Base-by-base conservation (phyloP, 2,113 vertebrate genomes). In the Pipra filicauda region DNA sequence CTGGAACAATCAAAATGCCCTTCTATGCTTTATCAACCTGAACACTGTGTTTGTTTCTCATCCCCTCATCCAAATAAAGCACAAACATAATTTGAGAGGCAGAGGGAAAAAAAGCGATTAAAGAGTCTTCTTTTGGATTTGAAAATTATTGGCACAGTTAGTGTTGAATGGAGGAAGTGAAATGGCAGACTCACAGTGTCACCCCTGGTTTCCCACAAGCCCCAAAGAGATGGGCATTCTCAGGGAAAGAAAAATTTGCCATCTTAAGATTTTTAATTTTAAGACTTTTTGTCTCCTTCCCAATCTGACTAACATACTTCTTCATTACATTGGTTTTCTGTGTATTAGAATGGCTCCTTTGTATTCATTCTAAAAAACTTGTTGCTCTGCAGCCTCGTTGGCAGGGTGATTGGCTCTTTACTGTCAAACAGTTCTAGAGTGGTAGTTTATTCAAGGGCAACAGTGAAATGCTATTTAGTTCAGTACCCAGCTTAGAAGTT, bases 11-110 rank as follows among this genome's bases (percentile, higher is more conserved):
- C 24, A 6, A 58, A 59, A 79, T 35, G 17, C 35, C 27, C 14
- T 62, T 83, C 59, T 30, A 2, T 0, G 0, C 10, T 82, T 65
- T 37, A 51, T 70, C 35, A 55, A 27, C 30, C 20, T 3, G 1
- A 66, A 17, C 9, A 8, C 11, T 35, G 8, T 46, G 14, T 55
- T 51, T 76, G 18, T 24, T 70, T 62, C 62, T 80, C 41, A 75
- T 65, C 48, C 28, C 16, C 6, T 35, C 6, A 1, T 44, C 37
- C 49, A 59, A 31, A 80, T 51, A 52, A 35, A 76, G 24, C n/a
- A 62, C n/a, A 80, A 49, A 61, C 37, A 39, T 66, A 19, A 82
- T 30, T 46, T 55, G 12, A 41, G 52, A 46, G 51, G 13, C 13
- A n/a, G 28, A 59, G 23, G 3, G 0, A 24, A 51, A 41, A 49